A percentile compares a stretch with the other conserved stretches of the same genome.
These are phyloP conservation scores for Villa cingulata DNA, from an alignment of 2,888 invertebrate genomes.

Conservation along the genomic window DNA sequence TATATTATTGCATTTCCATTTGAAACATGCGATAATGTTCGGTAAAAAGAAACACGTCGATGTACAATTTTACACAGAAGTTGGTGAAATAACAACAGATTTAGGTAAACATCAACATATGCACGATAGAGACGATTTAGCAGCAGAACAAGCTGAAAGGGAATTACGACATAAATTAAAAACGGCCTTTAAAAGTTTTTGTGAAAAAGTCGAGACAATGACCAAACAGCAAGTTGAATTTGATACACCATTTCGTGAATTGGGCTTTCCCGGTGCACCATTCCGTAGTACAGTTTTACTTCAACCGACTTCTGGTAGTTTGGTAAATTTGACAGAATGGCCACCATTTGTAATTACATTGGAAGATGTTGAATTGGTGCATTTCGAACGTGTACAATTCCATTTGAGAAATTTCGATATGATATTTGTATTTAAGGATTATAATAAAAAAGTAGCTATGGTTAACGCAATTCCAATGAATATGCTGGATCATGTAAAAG, in stretches of 20 bases:
- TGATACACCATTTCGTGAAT: conserved; percentile 94
- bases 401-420: conserved; percentile 99
- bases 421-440: conserved; percentile 99
- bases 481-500: conserved; percentile 97
- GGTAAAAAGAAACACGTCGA: conserved; percentile 98
- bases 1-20: conserved; percentile 94
- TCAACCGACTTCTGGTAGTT: conserved; percentile 95
- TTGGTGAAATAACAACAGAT: conserved; percentile 98
- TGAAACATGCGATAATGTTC: conserved; percentile 99
- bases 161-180: conserved; percentile 94
- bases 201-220: conserved; percentile 89
- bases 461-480: conserved; percentile 99
- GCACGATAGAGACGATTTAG: conserved; percentile 98
- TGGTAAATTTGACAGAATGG: conserved; percentile 97
- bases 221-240: conserved; percentile 97
- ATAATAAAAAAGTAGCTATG: conserved; percentile 85
- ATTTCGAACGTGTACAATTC: conserved; percentile 98
- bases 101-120: conserved; percentile 99
- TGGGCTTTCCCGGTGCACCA: conserved; percentile 96
- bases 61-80: conserved; percentile 99
- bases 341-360: conserved; percentile 97
- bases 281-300: conserved; percentile 90
- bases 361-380: conserved; percentile 94
- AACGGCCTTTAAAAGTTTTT: conserved; percentile 95
- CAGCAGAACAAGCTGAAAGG: conserved; percentile 96